Conservation (phyloP, 2,888 invertebrate species). For the Buathra laborator region DNA sequence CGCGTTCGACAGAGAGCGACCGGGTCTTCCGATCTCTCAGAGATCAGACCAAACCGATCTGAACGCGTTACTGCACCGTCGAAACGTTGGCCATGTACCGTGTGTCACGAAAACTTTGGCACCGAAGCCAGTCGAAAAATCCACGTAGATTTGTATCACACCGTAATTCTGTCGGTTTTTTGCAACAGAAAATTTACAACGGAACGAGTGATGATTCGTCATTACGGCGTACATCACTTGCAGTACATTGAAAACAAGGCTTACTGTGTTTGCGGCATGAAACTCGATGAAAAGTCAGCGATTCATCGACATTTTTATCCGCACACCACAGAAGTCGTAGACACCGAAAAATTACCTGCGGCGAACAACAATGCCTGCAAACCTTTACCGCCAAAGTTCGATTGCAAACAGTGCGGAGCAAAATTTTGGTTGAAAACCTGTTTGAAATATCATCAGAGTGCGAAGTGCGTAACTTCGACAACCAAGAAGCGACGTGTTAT, state of each 20-base stretch:
- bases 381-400: constrained; percentile 18
- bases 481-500: neutral
- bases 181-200: constrained; percentile 33
- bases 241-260: neutral
- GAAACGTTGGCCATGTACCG: neutral
- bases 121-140: neutral
- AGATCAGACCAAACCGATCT: no score
- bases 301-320: constrained; percentile 43
- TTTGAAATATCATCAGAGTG: constrained; percentile 24
- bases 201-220: constrained; percentile 31
- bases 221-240: constrained; percentile 34
- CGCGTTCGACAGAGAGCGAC: neutral
- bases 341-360: neutral
- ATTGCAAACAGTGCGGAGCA: constrained; percentile 41
- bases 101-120: neutral
- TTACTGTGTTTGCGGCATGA: constrained; percentile 48
- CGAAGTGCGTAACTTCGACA: neutral
- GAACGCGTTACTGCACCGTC: neutral
- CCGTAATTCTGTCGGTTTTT: constrained; percentile 28
- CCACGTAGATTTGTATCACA: constrained; percentile 14
- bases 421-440: constrained; percentile 51
- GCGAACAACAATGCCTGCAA: neutral
- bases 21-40: neutral
- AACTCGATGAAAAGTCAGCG: neutral
- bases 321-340: neutral